These are phyloP conservation scores for Zoroaster sp. DNA, from an alignment of 53 echinoderm and acorn worm genomes.

Conservation along the genomic window DNA sequence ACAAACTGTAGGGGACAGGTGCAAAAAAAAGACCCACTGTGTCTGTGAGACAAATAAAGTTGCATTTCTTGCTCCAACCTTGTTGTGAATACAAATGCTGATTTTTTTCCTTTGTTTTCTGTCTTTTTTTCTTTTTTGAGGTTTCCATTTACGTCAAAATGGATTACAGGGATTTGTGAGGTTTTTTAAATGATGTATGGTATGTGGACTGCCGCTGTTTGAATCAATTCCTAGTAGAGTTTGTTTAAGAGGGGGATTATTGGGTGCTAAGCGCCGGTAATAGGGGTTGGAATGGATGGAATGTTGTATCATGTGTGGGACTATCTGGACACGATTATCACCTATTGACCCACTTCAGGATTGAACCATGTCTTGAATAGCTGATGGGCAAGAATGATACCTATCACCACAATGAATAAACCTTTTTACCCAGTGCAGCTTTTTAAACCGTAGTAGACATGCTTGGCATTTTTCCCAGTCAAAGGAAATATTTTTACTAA, in stretches of 20 bases:
- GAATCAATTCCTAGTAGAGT: not conserved
- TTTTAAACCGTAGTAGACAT: not conserved
- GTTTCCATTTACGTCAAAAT: too few species aligned
- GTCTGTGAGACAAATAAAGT: not conserved
- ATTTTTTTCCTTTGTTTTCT: not conserved
- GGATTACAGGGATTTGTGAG: too few species aligned
- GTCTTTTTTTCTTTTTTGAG: not conserved
- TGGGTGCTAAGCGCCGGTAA: not conserved
- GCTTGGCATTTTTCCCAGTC: not conserved
- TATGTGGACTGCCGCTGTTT: not conserved
- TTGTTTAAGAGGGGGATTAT: not conserved
- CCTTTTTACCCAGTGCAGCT: not conserved
- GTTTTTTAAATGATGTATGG: too few species aligned
- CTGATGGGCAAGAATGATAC: too few species aligned
- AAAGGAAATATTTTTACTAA: not conserved
- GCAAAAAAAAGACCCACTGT: not conserved
- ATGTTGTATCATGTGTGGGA: slow-evolving; percentile 3
- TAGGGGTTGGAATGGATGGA: slow-evolving; percentile 4
- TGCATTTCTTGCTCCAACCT: not conserved
- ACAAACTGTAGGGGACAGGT: slow-evolving; percentile 20
- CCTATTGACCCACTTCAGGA: slow-evolving; percentile 42
- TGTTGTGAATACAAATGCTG: not conserved
- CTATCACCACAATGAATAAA: too few species aligned
- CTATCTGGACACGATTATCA: slow-evolving; percentile 23
- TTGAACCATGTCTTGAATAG: not conserved